A percentile compares a stretch with the other conserved stretches of the same genome.
Conservation (phyloP, 2,113 vertebrate species). For the Pavo muticus region DNA sequence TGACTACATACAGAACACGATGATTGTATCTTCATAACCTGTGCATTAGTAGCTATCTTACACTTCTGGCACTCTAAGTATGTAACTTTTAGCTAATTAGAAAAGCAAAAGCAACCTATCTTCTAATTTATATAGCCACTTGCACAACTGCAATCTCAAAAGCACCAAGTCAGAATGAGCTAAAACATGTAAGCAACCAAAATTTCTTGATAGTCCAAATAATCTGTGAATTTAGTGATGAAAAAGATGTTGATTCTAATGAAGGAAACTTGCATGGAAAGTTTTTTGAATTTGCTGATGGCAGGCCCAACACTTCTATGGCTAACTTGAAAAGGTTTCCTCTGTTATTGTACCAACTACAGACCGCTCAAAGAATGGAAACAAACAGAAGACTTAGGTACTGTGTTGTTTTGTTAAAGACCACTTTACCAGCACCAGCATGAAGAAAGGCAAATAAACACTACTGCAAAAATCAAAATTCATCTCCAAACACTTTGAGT, state of each 20-base stretch:
- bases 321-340: neutral
- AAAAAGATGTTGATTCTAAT: neutral
- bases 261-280: neutral
- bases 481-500: neutral
- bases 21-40: neutral
- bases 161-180: neutral
- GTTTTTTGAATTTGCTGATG: neutral
- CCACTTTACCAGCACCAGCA: neutral
- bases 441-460: neutral
- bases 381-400: neutral
- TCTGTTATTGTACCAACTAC: neutral
- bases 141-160: neutral
- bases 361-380: neutral
- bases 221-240: neutral
- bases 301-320: rapidly evolving
- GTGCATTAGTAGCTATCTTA: neutral
- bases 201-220: neutral
- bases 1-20: neutral
- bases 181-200: neutral
- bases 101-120: neutral
- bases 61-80: neutral
- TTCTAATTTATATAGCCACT: neutral
- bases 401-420: neutral
- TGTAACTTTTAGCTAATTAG: neutral
- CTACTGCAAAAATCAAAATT: neutral